A percentile compares a stretch with the other conserved stretches of the same genome.
These are phyloP conservation scores for Ophraella communa DNA, from an alignment of 2,888 invertebrate genomes.

Conservation along the genomic window DNA sequence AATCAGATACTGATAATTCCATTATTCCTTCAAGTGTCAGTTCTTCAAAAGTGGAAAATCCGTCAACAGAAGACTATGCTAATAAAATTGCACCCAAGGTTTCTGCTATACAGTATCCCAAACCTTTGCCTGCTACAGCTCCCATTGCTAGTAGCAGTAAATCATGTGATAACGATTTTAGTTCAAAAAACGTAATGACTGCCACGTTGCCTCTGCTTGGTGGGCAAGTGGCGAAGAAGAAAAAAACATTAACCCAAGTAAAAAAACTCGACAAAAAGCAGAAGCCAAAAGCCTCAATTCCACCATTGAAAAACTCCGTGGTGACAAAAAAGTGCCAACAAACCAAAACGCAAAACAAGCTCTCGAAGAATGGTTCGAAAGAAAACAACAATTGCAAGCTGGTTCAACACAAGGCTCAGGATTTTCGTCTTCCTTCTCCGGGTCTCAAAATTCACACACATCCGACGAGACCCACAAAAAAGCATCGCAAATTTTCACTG, in stretches of 20 bases:
- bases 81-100: constrained; percentile 24
- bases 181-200: constrained; percentile 52
- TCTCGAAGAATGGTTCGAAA: constrained; percentile 39
- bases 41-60: constrained; percentile 5
- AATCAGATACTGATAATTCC: constrained; percentile 25
- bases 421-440: constrained; percentile 22
- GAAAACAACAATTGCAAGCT: constrained; percentile 39
- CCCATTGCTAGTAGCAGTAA: constrained; percentile 3
- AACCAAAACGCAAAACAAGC: constrained; percentile 38
- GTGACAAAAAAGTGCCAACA: constrained; percentile 24
- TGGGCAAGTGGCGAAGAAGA: constrained; percentile 49
- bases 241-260: constrained; percentile 44
- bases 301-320: constrained; percentile 13
- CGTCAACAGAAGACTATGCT: neutral
- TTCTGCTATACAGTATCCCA: constrained; percentile 14
- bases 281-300: constrained; percentile 17
- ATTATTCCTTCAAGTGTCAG: constrained; percentile 11
- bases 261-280: constrained; percentile 25
- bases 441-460: constrained; percentile 19
- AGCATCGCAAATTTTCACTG: constrained; percentile 2
- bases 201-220: constrained; percentile 52
- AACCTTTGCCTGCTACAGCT: neutral
- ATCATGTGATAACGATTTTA: constrained; percentile 24
- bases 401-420: constrained; percentile 23
- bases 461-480: constrained; percentile 10